These are phyloP conservation scores for Phocoena phocoena DNA, from an alignment of 2,113 vertebrate genomes.

Conservation along the genomic window DNA sequence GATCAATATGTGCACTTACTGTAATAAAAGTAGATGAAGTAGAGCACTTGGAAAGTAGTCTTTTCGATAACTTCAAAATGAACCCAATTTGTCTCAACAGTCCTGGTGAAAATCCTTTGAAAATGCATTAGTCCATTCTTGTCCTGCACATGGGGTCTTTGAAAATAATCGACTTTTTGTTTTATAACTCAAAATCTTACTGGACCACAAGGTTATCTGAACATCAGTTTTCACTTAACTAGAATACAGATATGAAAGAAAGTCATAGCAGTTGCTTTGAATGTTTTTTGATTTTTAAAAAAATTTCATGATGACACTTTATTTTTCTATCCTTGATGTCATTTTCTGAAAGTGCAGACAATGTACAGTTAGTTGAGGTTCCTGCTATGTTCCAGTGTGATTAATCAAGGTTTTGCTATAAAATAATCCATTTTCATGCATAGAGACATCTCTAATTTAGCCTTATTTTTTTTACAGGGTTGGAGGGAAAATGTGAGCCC, in stretches of 20 bases:
- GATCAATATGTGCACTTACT: background rate
- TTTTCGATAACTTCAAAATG: constrained; percentile 14
- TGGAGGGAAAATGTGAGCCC: constrained; percentile 43
- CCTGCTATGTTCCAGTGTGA: constrained; percentile 7
- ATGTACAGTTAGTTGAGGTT: constrained; percentile 19
- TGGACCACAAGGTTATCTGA: background rate
- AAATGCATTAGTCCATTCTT: constrained; percentile 47
- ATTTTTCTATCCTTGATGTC: background rate
- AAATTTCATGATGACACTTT: background rate
- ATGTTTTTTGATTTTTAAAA: background rate
- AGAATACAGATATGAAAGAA: background rate
- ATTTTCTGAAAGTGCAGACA: constrained; percentile 33
- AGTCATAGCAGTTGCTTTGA: background rate
- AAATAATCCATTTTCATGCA: constrained; percentile 65
- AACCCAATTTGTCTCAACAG: constrained; percentile 23
- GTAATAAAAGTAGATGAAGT: constrained; percentile 33
- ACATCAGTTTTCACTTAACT: constrained; percentile 31
- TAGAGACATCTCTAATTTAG: constrained; percentile 52
- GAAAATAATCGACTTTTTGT: background rate
- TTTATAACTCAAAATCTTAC: constrained; percentile 39
- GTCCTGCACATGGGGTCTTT: constrained; percentile 10
- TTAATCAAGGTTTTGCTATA: constrained; percentile 61
- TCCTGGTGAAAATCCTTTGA: background rate
- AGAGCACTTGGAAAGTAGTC: background rate
- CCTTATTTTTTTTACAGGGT: constrained; percentile 9